Percentiles rank a stretch among this genome's conserved stretches.
Conservation (phyloP, 1,140 invertebrate genomes). For the Lucilia sericata region DNA sequence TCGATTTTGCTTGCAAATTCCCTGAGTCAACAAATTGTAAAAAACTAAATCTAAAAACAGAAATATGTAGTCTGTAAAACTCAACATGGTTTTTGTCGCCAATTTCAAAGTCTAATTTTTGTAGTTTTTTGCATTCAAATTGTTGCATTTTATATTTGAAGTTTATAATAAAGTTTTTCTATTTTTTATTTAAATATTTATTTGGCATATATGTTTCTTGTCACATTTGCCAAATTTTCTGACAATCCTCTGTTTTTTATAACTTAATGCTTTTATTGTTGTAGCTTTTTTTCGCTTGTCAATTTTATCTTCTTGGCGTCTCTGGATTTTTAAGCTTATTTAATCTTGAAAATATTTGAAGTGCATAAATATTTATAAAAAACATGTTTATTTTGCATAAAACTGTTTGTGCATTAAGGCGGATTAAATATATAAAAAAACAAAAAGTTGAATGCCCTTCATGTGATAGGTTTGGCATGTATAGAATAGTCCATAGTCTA, state of each 20-base stretch:
- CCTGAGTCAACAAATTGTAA: background rate
- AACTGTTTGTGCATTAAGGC: background rate
- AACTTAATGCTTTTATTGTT: background rate
- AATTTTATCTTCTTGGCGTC: background rate
- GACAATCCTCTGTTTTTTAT: background rate
- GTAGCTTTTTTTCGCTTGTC: conserved; percentile 1
- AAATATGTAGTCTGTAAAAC: background rate
- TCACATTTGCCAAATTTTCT: conserved; percentile 20
- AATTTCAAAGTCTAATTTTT: conserved; percentile 13
- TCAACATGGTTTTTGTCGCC: background rate
- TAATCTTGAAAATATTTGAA: conserved; percentile 19
- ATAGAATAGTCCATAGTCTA: too few relatives aligned
- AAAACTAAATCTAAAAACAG: background rate
- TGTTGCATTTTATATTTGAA: background rate
- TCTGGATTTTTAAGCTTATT: conserved; percentile 1
- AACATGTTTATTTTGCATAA: conserved; percentile 8
- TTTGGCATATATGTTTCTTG: background rate
- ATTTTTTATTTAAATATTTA: background rate
- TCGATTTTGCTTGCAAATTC: background rate
- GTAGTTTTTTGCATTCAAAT: background rate
- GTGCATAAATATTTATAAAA: background rate
- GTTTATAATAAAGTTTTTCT: background rate
- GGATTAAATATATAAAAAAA: conserved; percentile 1
- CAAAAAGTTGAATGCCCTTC: background rate
- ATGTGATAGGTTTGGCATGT: background rate